A percentile compares a stretch with the other conserved stretches of the same genome.
Evolutionary conservation across 2,888 invertebrate species (phyloP).

Genomic region (Hermaeophaga mercurialis): DNA sequence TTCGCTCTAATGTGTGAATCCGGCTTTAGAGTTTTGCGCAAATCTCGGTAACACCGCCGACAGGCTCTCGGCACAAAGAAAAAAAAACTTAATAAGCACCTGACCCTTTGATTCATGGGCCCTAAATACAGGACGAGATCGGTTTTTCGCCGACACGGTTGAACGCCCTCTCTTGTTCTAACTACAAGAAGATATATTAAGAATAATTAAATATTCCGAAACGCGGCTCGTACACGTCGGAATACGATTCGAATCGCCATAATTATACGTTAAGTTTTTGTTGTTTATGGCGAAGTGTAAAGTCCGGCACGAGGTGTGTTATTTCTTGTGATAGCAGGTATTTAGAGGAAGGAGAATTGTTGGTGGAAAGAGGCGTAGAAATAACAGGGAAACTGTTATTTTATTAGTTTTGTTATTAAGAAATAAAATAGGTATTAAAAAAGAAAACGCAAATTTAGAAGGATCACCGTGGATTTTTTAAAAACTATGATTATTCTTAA

Average conservation of each 20-base stretch:
- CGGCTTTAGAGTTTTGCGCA: too few relatives aligned
- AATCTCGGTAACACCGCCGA: background rate
- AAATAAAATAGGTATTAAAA: too few relatives aligned
- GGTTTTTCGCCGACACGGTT: conserved; percentile 36
- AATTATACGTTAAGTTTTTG: conserved; percentile 18
- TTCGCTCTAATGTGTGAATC: too few relatives aligned
- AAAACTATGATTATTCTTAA: too few relatives aligned
- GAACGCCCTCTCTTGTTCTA: conserved; percentile 13
- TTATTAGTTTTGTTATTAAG: too few relatives aligned
- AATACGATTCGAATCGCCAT: conserved; percentile 20
- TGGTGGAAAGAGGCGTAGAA: too few relatives aligned
- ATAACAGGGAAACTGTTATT: too few relatives aligned
- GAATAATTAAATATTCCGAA: conserved; percentile 19
- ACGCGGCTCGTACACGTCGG: conserved; percentile 11
- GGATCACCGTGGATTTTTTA: too few relatives aligned
- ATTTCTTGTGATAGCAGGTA: too few relatives aligned
- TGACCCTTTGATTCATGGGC: conserved; percentile 54
- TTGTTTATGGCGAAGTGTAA: conserved; percentile 18
- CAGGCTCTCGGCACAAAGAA: background rate
- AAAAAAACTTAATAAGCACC: conserved; percentile 51
- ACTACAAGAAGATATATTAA: conserved; percentile 16
- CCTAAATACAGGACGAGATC: conserved; percentile 47
- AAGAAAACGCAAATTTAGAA: too few relatives aligned
- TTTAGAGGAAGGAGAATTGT: too few relatives aligned
- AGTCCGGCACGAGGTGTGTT: too few relatives aligned